Conservation (phyloP, 2,888 invertebrate species). For the Caenorhabditis japonica region DNA sequence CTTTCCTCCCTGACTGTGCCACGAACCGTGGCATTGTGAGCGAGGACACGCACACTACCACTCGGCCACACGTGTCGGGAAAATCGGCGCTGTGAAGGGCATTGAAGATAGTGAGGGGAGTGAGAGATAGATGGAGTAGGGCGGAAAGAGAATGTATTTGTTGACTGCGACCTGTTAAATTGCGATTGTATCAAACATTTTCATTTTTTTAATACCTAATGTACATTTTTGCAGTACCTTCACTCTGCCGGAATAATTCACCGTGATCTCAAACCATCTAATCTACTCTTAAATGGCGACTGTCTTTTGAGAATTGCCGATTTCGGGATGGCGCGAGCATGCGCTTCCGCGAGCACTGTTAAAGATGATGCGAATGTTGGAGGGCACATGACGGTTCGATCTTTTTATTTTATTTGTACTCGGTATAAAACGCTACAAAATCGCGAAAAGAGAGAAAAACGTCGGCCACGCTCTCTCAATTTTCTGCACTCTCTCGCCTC, state of each 20-base stretch:
- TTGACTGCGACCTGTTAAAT: too few species aligned
- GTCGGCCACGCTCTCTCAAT: too few species aligned
- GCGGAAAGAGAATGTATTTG: not conserved
- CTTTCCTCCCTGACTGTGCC: constrained; percentile 43
- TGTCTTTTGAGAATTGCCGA: constrained; percentile 80
- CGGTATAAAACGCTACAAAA: too few species aligned
- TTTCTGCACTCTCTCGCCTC: too few species aligned
- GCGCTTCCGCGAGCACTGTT: constrained; percentile 49
- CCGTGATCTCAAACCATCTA: constrained; percentile 80
- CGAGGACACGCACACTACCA: constrained; percentile 32
- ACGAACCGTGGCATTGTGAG: constrained; percentile 4
- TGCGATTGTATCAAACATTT: not conserved
- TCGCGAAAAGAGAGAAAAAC: too few species aligned
- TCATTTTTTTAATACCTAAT: not conserved
- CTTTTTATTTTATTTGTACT: constrained; percentile 2
- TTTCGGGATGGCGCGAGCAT: constrained; percentile 79
- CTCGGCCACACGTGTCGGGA: constrained; percentile 37
- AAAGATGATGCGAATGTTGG: constrained; percentile 54
- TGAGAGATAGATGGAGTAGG: not conserved
- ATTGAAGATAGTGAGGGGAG: not conserved
- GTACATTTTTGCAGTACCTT: constrained; percentile 78
- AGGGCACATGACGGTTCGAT: constrained; percentile 65
- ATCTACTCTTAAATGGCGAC: constrained; percentile 80
- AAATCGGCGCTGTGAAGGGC: too few species aligned
- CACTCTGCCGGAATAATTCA: constrained; percentile 80